Percentiles rank a stretch among this genome's conserved stretches.
Evolutionary conservation across 2,888 invertebrate genomes (phyloP).

Genomic region (Hoplodrina blanda): DNA sequence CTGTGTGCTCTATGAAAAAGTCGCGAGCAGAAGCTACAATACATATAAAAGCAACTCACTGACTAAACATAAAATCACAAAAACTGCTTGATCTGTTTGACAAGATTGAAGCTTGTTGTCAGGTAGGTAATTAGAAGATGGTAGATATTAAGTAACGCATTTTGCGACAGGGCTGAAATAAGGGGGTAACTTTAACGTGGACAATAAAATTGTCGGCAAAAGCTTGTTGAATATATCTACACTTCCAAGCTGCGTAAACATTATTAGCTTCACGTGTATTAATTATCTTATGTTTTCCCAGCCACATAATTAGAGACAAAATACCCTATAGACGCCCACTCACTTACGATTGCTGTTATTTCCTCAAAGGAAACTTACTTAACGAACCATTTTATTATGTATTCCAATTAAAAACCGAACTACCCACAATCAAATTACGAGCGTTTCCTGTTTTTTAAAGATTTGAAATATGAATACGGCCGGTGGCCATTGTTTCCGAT

Average conservation of each 20-base stretch:
- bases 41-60: too few relatives aligned
- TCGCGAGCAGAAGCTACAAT: too few relatives aligned
- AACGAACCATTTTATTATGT: constrained; percentile 27
- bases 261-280: not conserved
- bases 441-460: constrained; percentile 49
- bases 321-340: constrained; percentile 14
- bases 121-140: too few relatives aligned
- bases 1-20: too few relatives aligned
- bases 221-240: too few relatives aligned
- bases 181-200: too few relatives aligned
- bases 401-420: constrained; percentile 41
- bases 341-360: constrained; percentile 31
- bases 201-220: not conserved
- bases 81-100: too few relatives aligned
- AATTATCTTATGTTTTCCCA: constrained; percentile 4
- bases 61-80: too few relatives aligned
- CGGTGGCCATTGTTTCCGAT: constrained; percentile 23
- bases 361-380: constrained; percentile 29
- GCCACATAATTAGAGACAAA: constrained; percentile 20
- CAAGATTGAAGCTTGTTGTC: too few relatives aligned
- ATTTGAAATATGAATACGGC: constrained; percentile 26
- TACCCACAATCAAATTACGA: constrained; percentile 29
- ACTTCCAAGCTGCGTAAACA: not conserved
- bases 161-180: too few relatives aligned
- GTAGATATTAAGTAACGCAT: too few relatives aligned